Conservation (phyloP, 1,140 invertebrate species). For the Cydia fagiglandana region DNA sequence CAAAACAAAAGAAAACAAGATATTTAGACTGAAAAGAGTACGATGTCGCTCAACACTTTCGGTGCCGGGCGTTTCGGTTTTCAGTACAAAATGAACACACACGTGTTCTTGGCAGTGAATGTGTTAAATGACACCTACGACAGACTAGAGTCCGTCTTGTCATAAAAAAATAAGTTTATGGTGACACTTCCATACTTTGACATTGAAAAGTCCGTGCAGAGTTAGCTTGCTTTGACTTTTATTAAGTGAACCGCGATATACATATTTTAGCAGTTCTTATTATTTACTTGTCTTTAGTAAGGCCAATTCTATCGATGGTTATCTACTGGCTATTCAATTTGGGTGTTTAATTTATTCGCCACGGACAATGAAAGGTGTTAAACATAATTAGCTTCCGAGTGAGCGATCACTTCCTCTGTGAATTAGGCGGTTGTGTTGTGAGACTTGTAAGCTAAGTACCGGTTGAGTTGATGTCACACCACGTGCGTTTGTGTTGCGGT, state of each 20-base stretch:
- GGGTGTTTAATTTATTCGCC: slow-evolving; percentile 8
- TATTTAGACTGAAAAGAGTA: no score
- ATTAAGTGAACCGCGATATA: neutral
- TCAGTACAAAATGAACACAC: no score
- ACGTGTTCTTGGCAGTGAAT: no score
- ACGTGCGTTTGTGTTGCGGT: neutral
- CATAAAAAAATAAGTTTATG: no score
- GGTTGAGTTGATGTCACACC: neutral
- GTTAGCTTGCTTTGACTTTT: no score
- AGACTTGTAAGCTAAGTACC: neutral
- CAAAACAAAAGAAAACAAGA: no score
- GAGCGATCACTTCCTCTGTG: slow-evolving; percentile 18
- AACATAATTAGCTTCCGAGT: slow-evolving; percentile 29
- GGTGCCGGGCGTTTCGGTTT: no score
- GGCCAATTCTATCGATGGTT: slow-evolving; percentile 5
- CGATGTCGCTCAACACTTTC: no score
- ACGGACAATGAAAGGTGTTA: slow-evolving; percentile 27
- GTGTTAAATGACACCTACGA: no score
- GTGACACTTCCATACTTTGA: no score
- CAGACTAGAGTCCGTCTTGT: no score
- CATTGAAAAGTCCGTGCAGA: no score
- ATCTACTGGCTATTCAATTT: slow-evolving; percentile 27
- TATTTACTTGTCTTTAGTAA: neutral
- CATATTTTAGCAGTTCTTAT: neutral
- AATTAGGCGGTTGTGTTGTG: slow-evolving; percentile 8